Percentiles rank a stretch among this genome's conserved stretches.
Evolutionary conservation across 2,888 invertebrate genomes (phyloP).

Genomic region (Dicyrtoma fusca): DNA sequence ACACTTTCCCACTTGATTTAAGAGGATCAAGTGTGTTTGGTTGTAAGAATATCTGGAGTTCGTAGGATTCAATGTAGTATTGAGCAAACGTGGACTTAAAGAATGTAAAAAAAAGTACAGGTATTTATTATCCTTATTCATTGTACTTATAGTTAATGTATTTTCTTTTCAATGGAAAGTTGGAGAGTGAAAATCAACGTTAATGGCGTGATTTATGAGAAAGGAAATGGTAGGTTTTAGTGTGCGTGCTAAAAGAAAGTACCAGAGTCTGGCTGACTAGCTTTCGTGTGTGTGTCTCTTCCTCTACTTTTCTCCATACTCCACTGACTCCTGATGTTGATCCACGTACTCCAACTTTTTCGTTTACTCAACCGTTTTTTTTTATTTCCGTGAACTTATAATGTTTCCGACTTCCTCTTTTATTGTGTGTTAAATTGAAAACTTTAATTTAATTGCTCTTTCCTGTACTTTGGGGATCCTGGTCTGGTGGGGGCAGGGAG

Average conservation of each 20-base stretch:
- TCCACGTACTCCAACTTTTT: neutral
- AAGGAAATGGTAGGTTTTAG: conserved; percentile 23
- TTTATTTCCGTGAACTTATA: neutral
- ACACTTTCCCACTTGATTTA: too few species aligned
- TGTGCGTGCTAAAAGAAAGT: conserved; percentile 25
- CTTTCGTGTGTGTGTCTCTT: neutral
- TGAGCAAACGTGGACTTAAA: too few species aligned
- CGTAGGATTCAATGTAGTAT: too few species aligned
- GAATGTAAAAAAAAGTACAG: neutral
- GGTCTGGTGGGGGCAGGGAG: too few species aligned
- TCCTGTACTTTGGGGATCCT: neutral
- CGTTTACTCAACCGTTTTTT: neutral
- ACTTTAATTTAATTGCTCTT: conserved; percentile 8
- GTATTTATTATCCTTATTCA: neutral
- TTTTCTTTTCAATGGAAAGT: conserved; percentile 1
- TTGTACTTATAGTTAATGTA: neutral
- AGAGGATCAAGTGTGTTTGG: too few species aligned
- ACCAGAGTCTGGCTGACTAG: neutral
- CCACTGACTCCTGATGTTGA: neutral
- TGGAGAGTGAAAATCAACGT: conserved; percentile 23
- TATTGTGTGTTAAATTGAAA: neutral
- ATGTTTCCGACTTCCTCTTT: conserved; percentile 8
- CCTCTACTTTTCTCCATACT: neutral
- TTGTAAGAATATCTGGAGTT: too few species aligned
- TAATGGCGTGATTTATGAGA: conserved; percentile 28